Evolutionary conservation across 2,797 vertebrate species (phyloP).

Genomic region (Acipenser oxyrinchus): DNA sequence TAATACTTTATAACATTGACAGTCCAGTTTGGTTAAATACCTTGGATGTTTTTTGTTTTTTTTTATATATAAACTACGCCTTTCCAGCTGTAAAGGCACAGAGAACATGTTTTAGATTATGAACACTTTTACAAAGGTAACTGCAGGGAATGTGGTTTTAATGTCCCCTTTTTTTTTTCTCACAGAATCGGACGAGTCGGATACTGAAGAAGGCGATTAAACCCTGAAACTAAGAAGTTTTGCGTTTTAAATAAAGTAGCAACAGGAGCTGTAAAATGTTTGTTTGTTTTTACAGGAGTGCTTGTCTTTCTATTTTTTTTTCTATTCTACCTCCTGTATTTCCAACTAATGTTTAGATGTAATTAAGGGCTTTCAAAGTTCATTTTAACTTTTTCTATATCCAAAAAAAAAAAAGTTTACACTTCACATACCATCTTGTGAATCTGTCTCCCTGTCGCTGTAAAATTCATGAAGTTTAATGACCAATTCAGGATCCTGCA

Average conservation of each 20-base stretch:
- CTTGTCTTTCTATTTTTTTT: constrained; percentile 60
- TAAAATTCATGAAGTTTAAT: constrained; percentile 32
- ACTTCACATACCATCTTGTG: constrained; percentile 29
- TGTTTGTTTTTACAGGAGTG: constrained; percentile 57
- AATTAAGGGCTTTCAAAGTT: constrained; percentile 73
- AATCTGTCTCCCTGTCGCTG: constrained; percentile 17
- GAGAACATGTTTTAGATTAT: neutral
- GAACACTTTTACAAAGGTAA: neutral
- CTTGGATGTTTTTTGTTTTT: no score
- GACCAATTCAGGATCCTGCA: constrained; percentile 21
- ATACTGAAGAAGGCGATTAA: constrained; percentile 91
- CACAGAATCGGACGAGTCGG: constrained; percentile 85
- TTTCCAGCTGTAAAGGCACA: no score
- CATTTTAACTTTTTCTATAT: constrained; percentile 60
- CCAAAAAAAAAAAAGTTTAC: constrained; percentile 47
- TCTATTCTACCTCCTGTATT: constrained; percentile 81
- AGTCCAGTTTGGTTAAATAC: no score
- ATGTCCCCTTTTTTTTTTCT: constrained; percentile 26
- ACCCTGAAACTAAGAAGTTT: constrained; percentile 40
- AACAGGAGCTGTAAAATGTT: constrained; percentile 73
- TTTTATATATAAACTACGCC: no score
- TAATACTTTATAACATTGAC: no score
- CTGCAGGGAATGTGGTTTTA: neutral
- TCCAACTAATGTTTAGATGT: constrained; percentile 64
- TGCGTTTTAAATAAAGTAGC: constrained; percentile 64